phyloP scores from a whole-genome alignment of 2,113 vertebrate species.

The Oncorhynchus keta region DNA sequence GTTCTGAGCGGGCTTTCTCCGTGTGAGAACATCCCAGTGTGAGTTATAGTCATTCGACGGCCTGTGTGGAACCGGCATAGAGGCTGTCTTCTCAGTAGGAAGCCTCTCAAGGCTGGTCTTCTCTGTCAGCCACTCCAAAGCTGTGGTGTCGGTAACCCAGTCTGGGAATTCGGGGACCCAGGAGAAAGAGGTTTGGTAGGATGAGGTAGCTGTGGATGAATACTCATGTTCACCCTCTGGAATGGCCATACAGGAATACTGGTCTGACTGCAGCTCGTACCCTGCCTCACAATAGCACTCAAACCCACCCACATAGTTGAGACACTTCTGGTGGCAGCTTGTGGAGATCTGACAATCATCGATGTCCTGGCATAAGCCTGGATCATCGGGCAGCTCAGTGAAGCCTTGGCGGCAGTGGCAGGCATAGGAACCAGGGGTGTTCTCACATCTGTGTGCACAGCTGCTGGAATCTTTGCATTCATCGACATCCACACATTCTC shows the following conservation, averaged over 20 bases:
- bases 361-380: conserved; percentile 74
- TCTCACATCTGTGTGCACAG: conserved; percentile 80
- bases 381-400: conserved; percentile 33
- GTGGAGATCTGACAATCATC: conserved; percentile 80
- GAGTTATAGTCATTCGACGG: conserved; percentile 53
- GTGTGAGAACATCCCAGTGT: conserved; percentile 49
- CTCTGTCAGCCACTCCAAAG: background rate
- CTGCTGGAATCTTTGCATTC: conserved; percentile 76
- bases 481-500: conserved; percentile 79
- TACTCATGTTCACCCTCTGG: conserved; percentile 50
- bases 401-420: conserved; percentile 81
- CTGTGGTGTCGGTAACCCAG: no score
- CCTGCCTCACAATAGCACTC: conserved; percentile 81
- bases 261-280: conserved; percentile 75
- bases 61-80: conserved; percentile 19
- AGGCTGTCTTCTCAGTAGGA: conserved; percentile 38
- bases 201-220: conserved; percentile 45
- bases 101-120: no score
- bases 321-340: conserved; percentile 83
- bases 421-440: conserved; percentile 75
- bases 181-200: conserved; percentile 33
- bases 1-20: background rate
- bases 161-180: background rate
- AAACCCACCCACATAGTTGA: conserved; percentile 82
- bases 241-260: conserved; percentile 71